Evolutionary conservation across 2,113 vertebrate species (phyloP).

Genomic region (Suricata suricatta): DNA sequence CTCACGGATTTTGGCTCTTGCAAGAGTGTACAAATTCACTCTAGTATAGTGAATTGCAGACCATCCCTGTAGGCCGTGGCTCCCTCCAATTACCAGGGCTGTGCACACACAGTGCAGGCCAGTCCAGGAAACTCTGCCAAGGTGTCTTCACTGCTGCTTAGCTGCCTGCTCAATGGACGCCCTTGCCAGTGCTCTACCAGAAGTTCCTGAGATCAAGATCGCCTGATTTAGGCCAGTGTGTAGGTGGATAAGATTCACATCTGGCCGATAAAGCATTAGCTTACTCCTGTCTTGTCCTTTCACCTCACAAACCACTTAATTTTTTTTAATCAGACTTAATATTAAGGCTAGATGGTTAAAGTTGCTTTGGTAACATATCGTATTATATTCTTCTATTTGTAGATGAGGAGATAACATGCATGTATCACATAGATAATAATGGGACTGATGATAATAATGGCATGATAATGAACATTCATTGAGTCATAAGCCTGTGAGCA

Average conservation of each 20-base stretch:
- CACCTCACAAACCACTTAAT: background rate
- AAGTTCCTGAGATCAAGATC: background rate
- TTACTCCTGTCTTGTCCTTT: background rate
- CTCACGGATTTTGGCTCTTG: background rate
- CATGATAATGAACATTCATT: background rate
- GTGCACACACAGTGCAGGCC: accelerated
- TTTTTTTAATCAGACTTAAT: background rate
- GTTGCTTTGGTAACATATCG: background rate
- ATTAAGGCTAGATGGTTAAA: background rate
- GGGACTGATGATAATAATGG: background rate
- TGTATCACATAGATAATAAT: background rate
- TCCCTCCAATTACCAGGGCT: background rate
- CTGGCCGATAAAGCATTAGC: background rate
- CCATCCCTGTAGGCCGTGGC: background rate
- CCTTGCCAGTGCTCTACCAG: background rate
- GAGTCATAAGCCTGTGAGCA: background rate
- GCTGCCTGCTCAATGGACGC: background rate
- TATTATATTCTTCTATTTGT: background rate
- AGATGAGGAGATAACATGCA: background rate
- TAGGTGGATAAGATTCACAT: background rate
- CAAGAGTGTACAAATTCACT: background rate
- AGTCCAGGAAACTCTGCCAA: background rate
- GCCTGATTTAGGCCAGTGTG: background rate
- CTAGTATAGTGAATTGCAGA: accelerated
- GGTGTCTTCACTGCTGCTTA: background rate